Percentiles rank a stretch among this genome's conserved stretches.
phyloP scores from a whole-genome alignment of 2,888 invertebrate species.

The Choristoneura rosaceana region DNA sequence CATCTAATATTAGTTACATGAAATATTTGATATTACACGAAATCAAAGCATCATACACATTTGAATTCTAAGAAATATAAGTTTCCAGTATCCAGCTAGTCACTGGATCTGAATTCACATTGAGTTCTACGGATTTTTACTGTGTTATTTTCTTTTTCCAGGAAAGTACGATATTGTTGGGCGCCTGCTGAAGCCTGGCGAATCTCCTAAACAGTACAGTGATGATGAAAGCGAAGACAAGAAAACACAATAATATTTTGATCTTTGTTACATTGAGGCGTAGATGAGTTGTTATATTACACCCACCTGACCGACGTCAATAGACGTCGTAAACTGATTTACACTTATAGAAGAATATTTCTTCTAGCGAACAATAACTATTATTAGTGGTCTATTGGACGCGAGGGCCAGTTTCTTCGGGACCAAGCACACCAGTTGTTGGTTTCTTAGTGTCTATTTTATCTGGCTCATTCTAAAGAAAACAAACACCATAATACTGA shows the following conservation, averaged over 20 bases:
- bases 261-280: not conserved
- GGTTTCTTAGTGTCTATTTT: no score
- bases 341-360: not conserved
- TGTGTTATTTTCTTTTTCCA: constrained; percentile 51
- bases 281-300: not conserved
- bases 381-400: no score
- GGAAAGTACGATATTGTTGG: constrained; percentile 81
- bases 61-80: no score
- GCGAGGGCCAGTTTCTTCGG: no score
- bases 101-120: not conserved
- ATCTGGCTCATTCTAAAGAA: no score
- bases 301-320: not conserved
- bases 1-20: no score
- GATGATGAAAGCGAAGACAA: constrained; percentile 77
- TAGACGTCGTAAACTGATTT: not conserved
- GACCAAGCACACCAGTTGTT: no score
- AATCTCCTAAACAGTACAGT: constrained; percentile 69
- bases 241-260: constrained; percentile 62
- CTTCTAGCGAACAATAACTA: no score
- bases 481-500: no score
- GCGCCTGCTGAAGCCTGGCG: constrained; percentile 74
- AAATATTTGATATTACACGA: no score
- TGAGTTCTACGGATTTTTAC: not conserved
- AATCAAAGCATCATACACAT: no score
- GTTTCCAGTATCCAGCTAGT: no score